Base-by-base conservation (phyloP, 2,888 invertebrate species). In the Tuta absoluta region DNA sequence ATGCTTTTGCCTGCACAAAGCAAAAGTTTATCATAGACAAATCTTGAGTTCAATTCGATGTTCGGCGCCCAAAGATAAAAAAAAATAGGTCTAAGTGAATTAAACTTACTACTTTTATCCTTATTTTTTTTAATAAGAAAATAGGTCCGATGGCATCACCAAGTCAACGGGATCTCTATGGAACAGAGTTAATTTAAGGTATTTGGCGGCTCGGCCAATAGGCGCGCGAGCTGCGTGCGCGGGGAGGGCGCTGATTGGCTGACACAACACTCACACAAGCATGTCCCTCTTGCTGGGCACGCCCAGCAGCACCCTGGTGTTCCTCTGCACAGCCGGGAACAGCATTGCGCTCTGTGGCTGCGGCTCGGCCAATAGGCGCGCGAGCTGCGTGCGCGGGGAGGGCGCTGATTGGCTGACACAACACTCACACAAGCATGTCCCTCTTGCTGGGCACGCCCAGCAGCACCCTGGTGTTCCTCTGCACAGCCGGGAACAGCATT, bases 381-480 rank as follows among this genome's bases (percentile, higher is more conserved):
- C 77, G 33, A 78, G 68, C 8, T 81, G 71, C 0, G 58, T 60
- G 33, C 7, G 87, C 82, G 2, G 85, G 60, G 28, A 4, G 87
- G 82, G 1, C 85, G 82, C 21, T 78, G 77, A 8, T 73, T 72
- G 57, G 0, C 91, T 82, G 10, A 41, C 12, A 41, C 38, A 11
- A 49, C 14, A 81, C 86, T 83, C 68, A 91, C 91, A 86, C 77
- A 41, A 93, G 82, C 76, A 95, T 92, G 81, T 96, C 95, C 45
- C 93, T 85, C 71, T 93, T 93, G 69, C 89, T 90, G 0, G 96
- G 96, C 63, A 92, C 90, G 33, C 89, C 91, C 1, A 95, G 86
- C 69, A 94, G 93, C 21, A 94, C 92, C 8, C 95, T 94, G 78
- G 95, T 95, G 57, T 93, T 92, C 71, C 95, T 91, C 73, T 93